phyloP scores from a whole-genome alignment of 2,888 invertebrate species.

The Alentia gelatinosa region DNA sequence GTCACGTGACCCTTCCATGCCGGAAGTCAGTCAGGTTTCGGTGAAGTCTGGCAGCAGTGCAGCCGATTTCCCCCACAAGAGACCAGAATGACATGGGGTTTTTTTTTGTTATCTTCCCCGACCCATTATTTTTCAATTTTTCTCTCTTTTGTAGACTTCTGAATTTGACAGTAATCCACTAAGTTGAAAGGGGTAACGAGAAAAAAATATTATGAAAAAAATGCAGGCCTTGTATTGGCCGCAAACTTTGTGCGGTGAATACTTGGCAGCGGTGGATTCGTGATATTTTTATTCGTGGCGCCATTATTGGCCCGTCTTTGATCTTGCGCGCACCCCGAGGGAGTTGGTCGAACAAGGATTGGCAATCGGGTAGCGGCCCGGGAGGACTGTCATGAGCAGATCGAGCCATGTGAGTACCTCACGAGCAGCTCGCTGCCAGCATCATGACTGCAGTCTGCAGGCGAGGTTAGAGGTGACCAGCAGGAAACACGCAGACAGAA shows the following conservation, averaged over 20 bases:
- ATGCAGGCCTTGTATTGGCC: too few species aligned
- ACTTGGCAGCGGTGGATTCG: background rate
- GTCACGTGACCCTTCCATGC: background rate
- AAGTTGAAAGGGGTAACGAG: background rate
- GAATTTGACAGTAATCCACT: background rate
- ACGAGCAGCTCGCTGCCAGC: background rate
- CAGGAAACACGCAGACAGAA: background rate
- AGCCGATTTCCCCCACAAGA: too few species aligned
- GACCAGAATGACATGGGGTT: too few species aligned
- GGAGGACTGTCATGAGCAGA: conserved; percentile 32
- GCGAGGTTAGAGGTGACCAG: background rate
- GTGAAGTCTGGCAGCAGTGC: too few species aligned
- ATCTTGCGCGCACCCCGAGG: background rate
- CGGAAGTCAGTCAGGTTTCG: conserved; percentile 20
- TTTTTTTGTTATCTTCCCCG: too few species aligned
- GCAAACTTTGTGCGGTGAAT: background rate
- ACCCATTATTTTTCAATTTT: too few species aligned
- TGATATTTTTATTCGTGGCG: background rate
- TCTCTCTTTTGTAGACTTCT: background rate
- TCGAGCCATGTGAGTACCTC: background rate
- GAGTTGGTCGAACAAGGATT: conserved; percentile 35
- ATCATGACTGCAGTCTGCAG: background rate
- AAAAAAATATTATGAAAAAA: too few species aligned
- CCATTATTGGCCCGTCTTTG: conserved; percentile 37
- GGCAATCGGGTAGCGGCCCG: conserved; percentile 1